phyloP scores from a whole-genome alignment of 2,113 vertebrate genomes.

The Anser brachyrhynchus region DNA sequence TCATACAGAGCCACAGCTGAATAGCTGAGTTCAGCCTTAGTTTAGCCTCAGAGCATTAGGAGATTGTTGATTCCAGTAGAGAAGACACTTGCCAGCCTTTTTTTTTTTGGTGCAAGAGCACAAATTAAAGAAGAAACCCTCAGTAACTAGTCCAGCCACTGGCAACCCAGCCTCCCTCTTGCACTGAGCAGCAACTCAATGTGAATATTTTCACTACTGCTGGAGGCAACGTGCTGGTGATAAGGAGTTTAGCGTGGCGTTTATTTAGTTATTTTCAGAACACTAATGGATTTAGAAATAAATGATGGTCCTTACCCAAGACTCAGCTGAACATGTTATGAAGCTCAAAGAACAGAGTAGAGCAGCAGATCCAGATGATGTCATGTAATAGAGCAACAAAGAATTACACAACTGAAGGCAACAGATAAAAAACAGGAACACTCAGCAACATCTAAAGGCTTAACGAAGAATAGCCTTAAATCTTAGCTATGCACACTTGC shows the following conservation, averaged over 20 bases:
- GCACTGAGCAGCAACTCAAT: background rate
- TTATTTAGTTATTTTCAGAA: constrained; percentile 45
- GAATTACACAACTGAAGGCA: constrained; percentile 34
- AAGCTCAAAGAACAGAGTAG: background rate
- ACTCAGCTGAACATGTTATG: constrained; percentile 11
- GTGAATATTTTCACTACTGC: constrained; percentile 47
- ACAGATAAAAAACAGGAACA: constrained; percentile 8
- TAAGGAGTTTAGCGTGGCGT: background rate
- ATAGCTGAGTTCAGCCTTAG: constrained; percentile 29
- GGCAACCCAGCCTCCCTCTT: background rate
- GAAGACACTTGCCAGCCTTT: background rate
- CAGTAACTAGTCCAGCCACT: background rate
- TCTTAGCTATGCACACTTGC: background rate
- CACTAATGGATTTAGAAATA: constrained; percentile 6
- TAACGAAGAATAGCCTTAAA: background rate
- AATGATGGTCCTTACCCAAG: constrained; percentile 33
- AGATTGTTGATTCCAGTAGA: background rate
- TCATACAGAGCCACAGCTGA: background rate
- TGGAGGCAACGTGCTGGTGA: constrained; percentile 11
- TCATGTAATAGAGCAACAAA: constrained; percentile 1
- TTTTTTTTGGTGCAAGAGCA: background rate
- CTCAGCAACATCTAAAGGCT: constrained; percentile 22
- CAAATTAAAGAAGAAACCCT: background rate
- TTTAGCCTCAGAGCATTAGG: constrained; percentile 16
- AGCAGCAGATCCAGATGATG: constrained; percentile 23